Percentiles rank a stretch among this genome's conserved stretches.
phyloP scores from a whole-genome alignment of 2,113 vertebrate genomes.

The Lamprologus sp. region DNA sequence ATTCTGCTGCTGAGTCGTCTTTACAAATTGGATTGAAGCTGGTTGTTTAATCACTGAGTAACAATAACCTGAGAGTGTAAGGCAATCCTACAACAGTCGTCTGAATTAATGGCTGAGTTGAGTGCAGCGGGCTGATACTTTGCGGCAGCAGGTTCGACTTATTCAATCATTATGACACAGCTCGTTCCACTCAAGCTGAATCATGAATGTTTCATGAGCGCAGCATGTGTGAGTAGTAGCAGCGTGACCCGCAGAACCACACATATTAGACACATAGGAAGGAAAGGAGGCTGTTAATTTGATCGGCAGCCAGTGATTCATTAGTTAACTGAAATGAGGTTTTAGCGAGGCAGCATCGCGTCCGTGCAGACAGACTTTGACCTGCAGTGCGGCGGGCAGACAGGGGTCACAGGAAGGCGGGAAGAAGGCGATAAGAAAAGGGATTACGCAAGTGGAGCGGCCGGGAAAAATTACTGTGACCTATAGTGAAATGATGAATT shows the following conservation, averaged over 20 bases:
- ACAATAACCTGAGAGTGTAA: conserved; percentile 11
- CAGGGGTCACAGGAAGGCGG: background rate
- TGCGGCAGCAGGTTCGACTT: conserved; percentile 22
- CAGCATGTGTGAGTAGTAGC: conserved; percentile 6
- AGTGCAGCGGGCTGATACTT: conserved; percentile 15
- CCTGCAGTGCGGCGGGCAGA: background rate
- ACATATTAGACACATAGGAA: background rate
- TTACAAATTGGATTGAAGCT: background rate
- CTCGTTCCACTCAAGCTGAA: conserved; percentile 24
- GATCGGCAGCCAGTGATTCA: background rate
- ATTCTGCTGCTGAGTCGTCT: background rate
- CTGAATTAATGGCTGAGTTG: conserved; percentile 13
- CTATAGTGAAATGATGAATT: background rate
- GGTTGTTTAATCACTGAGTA: conserved; percentile 38
- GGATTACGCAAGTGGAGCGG: conserved; percentile 30
- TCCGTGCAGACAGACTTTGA: background rate
- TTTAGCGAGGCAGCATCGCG: background rate
- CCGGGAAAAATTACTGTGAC: conserved; percentile 18
- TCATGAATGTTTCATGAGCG: conserved; percentile 59
- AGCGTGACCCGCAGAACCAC: conserved; percentile 7
- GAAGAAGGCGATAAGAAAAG: conserved; percentile 3
- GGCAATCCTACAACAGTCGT: conserved; percentile 5
- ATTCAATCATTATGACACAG: conserved; percentile 49
- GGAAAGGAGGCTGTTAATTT: background rate
- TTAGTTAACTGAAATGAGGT: background rate